Percentiles rank a stretch among this genome's conserved stretches.
Conservation (phyloP, 2,797 vertebrate genomes). For the Orestias chungarensis region DNA sequence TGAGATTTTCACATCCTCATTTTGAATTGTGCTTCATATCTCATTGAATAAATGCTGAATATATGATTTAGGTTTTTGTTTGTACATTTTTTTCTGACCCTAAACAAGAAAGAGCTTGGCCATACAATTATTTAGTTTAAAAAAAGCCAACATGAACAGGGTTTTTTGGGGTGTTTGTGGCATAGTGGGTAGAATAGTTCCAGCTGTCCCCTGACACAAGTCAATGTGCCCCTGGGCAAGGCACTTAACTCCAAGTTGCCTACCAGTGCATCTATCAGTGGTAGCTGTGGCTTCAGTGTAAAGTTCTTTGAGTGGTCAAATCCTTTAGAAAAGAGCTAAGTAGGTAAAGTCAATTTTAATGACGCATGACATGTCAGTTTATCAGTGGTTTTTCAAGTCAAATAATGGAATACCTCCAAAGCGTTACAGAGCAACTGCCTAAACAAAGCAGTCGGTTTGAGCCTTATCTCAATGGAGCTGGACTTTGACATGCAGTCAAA, state of each 20-base stretch:
- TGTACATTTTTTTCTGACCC: too few relatives aligned
- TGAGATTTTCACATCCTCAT: neutral
- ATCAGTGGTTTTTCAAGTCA: neutral
- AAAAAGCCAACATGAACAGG: neutral
- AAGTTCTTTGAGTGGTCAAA: too few relatives aligned
- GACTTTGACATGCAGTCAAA: slow-evolving; percentile 28
- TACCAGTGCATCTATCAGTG: too few relatives aligned
- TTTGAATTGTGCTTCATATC: neutral
- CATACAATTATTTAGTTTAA: neutral
- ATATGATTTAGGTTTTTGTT: neutral
- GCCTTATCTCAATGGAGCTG: neutral
- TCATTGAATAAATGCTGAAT: neutral
- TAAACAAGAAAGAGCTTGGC: neutral
- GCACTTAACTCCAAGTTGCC: too few relatives aligned
- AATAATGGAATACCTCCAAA: neutral
- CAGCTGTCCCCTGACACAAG: too few relatives aligned
- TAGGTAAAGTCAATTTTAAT: too few relatives aligned
- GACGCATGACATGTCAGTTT: neutral
- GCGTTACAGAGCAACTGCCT: neutral
- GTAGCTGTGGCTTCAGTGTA: too few relatives aligned
- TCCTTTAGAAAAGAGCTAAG: too few relatives aligned
- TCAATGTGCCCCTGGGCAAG: too few relatives aligned
- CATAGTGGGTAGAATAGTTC: too few relatives aligned
- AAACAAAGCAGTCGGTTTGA: neutral
- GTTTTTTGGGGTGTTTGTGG: too few relatives aligned